A percentile compares a stretch with the other conserved stretches of the same genome.
Conservation (phyloP, 2,113 vertebrate species). For the Pachypanchax playfairii region DNA sequence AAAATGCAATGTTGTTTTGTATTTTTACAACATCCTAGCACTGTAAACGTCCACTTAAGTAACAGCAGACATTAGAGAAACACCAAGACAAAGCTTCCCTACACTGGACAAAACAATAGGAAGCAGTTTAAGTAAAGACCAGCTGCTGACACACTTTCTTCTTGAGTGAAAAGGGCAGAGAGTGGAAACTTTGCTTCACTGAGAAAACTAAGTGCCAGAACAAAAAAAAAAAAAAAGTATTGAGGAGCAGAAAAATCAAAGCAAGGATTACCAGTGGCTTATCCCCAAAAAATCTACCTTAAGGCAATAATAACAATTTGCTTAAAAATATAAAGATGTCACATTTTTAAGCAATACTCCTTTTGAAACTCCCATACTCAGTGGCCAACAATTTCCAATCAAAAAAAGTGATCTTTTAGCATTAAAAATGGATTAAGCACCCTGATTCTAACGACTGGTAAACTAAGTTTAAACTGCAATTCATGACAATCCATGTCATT, state of each 20-base stretch:
- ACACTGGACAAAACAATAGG: constrained; percentile 17
- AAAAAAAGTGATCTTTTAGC: constrained; percentile 51
- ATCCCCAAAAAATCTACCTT: too few species aligned
- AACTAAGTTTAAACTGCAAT: constrained; percentile 42
- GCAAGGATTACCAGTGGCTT: too few species aligned
- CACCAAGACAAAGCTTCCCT: constrained; percentile 15
- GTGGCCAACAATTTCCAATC: constrained; percentile 23
- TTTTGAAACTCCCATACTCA: constrained; percentile 44
- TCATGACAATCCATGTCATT: constrained; percentile 17
- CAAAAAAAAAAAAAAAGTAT: constrained; percentile 15
- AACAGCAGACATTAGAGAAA: constrained; percentile 23
- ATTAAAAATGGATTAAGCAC: constrained; percentile 27
- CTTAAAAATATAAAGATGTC: neutral
- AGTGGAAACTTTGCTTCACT: constrained; percentile 56
- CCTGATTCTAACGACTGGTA: constrained; percentile 23
- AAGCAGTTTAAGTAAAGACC: constrained; percentile 36
- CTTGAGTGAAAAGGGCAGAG: constrained; percentile 53
- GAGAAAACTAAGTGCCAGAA: constrained; percentile 56
- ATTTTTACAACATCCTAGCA: constrained; percentile 20
- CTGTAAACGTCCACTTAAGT: constrained; percentile 24
- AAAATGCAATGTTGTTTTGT: neutral
- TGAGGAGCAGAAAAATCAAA: too few species aligned
- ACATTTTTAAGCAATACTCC: constrained; percentile 18
- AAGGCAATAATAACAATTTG: too few species aligned
- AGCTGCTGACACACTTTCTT: constrained; percentile 61